A percentile compares a stretch with the other conserved stretches of the same genome.
Conservation (phyloP, 2,113 vertebrate species). For the Nothoprocta perdicaria region DNA sequence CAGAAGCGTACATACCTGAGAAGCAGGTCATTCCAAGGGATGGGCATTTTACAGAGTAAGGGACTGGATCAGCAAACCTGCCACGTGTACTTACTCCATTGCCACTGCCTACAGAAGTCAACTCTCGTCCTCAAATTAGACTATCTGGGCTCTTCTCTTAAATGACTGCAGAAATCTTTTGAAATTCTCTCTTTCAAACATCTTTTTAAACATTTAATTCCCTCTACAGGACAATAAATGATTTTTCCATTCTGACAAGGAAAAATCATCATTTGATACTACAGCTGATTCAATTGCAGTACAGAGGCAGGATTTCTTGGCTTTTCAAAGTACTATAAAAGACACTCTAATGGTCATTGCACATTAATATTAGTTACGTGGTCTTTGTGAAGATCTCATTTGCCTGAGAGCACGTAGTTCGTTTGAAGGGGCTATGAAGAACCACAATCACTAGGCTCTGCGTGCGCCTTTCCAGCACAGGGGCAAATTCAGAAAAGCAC, state of each 20-base stretch:
- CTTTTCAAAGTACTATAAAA: background rate
- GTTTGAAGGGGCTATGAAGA: background rate
- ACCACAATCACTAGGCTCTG: rapidly evolving
- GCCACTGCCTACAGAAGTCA: background rate
- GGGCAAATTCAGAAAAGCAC: background rate
- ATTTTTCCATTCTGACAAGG: background rate
- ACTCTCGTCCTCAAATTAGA: background rate
- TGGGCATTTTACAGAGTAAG: background rate
- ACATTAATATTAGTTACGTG: background rate
- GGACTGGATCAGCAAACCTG: background rate
- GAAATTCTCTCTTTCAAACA: background rate
- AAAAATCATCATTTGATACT: background rate
- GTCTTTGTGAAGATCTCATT: background rate
- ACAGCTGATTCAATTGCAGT: background rate
- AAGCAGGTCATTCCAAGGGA: background rate
- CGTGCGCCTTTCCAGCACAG: background rate
- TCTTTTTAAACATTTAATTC: background rate
- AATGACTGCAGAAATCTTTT: background rate
- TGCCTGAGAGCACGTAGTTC: background rate
- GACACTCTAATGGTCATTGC: background rate
- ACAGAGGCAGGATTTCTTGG: background rate
- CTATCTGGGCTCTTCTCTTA: background rate
- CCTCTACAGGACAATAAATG: background rate
- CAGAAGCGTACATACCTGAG: background rate
- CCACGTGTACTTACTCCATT: background rate